Percentiles rank a stretch among this genome's conserved stretches.
phyloP scores from a whole-genome alignment of 2,888 invertebrate genomes.

The Petrolisthes manimaculis region DNA sequence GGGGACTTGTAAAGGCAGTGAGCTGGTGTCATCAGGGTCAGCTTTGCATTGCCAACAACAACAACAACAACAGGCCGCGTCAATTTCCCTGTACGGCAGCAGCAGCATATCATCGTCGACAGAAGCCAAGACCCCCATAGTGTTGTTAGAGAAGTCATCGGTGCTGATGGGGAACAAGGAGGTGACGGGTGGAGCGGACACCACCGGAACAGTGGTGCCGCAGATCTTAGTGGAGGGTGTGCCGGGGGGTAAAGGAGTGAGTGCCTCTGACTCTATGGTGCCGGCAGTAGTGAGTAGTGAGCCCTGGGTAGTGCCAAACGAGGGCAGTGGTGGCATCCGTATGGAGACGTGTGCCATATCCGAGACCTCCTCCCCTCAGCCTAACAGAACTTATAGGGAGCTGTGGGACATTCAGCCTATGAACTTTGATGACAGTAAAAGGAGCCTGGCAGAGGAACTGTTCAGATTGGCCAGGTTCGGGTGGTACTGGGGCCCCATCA shows the following conservation, averaged over 20 bases:
- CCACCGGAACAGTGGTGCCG: background rate
- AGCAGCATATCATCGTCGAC: background rate
- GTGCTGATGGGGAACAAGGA: background rate
- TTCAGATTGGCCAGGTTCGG: conserved; percentile 55
- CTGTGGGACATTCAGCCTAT: conserved; percentile 37
- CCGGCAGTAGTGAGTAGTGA: background rate
- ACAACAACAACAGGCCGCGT: background rate
- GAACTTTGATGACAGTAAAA: conserved; percentile 45
- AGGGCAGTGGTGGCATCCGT: conserved; percentile 10
- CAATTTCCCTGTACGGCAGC: conserved; percentile 22
- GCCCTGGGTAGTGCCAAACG: background rate
- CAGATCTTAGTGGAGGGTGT: conserved; percentile 39
- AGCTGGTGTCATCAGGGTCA: background rate
- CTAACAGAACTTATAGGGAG: conserved; percentile 36
- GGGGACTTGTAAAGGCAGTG: background rate
- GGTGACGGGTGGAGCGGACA: background rate
- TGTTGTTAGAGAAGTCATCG: background rate
- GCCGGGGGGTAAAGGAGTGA: background rate
- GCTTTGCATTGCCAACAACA: too few relatives aligned
- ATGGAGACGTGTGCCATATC: conserved; percentile 42
- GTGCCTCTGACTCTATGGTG: background rate
- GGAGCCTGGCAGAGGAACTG: conserved; percentile 56
- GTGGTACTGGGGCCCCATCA: conserved; percentile 65
- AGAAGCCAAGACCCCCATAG: conserved; percentile 11
- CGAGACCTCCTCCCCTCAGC: conserved; percentile 49